Evolutionary conservation across 2,888 invertebrate genomes (phyloP), one percentile per base, ranked within the genome.

Genomic region (Eugnorisma glareosa): DNA sequence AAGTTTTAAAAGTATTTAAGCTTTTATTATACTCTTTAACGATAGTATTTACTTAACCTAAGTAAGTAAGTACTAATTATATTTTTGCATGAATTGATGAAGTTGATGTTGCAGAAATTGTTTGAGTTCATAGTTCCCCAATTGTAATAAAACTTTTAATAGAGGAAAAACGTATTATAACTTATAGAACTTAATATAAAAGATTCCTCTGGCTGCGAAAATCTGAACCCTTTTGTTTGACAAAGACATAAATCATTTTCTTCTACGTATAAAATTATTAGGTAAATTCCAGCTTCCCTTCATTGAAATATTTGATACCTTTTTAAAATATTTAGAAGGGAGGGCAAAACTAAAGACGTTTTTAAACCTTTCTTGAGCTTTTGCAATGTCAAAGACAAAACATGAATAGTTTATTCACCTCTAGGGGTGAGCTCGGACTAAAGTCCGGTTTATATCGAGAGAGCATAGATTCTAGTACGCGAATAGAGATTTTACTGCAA

Each of bases 371-470:
- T 57, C 67, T 43, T 57, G n/a, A 77, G 66, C 37, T 40, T 74
- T 48, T 43, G 57, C 74, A 66, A 72, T 73, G 83, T 83, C 86
- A 78, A 85, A 82, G 86, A 82, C 86, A 77, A 64, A 28, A 21
- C 43, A 63, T 82, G 69, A 77, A 82, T 83, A 74, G 86, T 82
- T 82, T 83, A 77, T 82, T 85, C 31, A 83, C 73, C 82, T 28
- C 43, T 64, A 71, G 48, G 82, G 73, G 21, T 68, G 37, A 43
- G 67, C 43, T 80, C 35, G 7, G 18, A 40, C 57, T 31, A 24
- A 35, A 71, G 51, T 54, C 67, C 66, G 54, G 68, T 68, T 68
- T 67, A 45, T 43, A 71, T 64, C 63, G 61, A 57, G 37, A 57
- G n/a, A 57, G 28, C 28, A 75, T 40, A 5, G 28, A 73, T 24